Percentiles rank a stretch among this genome's conserved stretches.
Conservation (phyloP, 2,888 invertebrate genomes). For the Rhogogaster chlorosoma region DNA sequence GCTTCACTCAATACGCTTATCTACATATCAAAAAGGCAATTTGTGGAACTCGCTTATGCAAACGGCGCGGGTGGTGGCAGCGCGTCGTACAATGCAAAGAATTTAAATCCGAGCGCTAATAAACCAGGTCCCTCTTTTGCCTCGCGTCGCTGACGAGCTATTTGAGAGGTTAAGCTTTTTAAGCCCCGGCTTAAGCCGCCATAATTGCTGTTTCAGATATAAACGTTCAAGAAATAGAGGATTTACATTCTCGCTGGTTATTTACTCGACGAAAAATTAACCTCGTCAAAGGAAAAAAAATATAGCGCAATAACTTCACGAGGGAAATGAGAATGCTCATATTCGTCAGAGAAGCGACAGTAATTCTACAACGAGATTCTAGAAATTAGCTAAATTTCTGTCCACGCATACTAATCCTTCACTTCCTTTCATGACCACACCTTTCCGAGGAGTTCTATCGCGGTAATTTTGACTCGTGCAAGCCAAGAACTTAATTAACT, state of each 20-base stretch:
- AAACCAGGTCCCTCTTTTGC: conserved; percentile 71
- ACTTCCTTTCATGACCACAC: conserved; percentile 38
- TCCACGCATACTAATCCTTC: conserved; percentile 17
- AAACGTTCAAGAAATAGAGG: conserved; percentile 40
- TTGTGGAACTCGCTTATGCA: conserved; percentile 78
- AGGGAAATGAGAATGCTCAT: background rate
- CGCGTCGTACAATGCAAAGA: conserved; percentile 75
- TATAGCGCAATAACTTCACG: background rate
- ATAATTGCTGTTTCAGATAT: conserved; percentile 46
- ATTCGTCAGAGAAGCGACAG: background rate
- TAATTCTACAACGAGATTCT: background rate
- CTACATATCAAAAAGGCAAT: conserved; percentile 79
- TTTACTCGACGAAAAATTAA: background rate
- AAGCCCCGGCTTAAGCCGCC: conserved; percentile 72
- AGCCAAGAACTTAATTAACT: conserved; percentile 48
- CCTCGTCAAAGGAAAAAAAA: background rate
- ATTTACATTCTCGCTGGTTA: conserved; percentile 16
- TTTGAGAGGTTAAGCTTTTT: conserved; percentile 75
- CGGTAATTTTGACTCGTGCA: conserved; percentile 33
- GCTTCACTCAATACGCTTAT: conserved; percentile 59
- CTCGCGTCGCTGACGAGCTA: conserved; percentile 74
- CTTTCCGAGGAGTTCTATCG: conserved; percentile 28
- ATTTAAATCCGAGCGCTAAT: conserved; percentile 77
- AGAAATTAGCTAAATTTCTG: background rate
- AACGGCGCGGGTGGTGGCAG: conserved; percentile 66